Evolutionary conservation across 1,140 invertebrate species (phyloP).

Genomic region (Drosophila albomicans): DNA sequence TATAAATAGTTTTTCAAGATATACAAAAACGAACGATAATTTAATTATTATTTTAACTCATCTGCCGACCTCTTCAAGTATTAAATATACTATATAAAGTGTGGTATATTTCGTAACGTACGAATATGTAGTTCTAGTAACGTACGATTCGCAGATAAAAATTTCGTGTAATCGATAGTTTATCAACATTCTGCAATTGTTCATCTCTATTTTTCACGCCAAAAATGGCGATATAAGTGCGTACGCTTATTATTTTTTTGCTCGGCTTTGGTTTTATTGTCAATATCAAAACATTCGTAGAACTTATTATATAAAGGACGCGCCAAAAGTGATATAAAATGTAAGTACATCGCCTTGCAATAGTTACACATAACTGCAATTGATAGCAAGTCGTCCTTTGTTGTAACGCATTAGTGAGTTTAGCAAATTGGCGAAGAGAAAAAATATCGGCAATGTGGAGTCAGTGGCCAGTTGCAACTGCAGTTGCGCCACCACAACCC

Average conservation of each 20-base stretch:
- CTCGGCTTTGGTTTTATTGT: constrained; percentile 27
- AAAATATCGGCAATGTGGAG: constrained; percentile 64
- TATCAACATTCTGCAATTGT: not conserved
- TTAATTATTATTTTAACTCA: too few relatives aligned
- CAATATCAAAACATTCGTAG: not conserved
- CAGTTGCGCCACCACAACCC: constrained; percentile 59
- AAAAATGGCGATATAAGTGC: constrained; percentile 63
- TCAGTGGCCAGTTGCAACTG: constrained; percentile 63
- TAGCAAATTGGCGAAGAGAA: not conserved
- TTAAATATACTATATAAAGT: too few relatives aligned
- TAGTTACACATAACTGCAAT: too few relatives aligned
- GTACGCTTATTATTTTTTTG: constrained; percentile 43
- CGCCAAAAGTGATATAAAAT: not conserved
- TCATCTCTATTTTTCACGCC: constrained; percentile 70
- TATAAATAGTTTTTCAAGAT: too few relatives aligned
- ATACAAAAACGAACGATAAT: too few relatives aligned
- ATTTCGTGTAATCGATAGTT: not conserved
- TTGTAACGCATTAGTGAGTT: not conserved
- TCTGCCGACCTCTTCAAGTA: too few relatives aligned
- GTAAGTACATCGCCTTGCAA: not conserved
- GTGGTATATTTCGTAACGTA: too few relatives aligned
- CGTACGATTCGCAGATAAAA: too few relatives aligned
- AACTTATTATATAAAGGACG: constrained; percentile 34
- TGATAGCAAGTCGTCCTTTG: too few relatives aligned
- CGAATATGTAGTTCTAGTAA: too few relatives aligned